These are phyloP conservation scores for Gortyna flavago DNA, from an alignment of 2,888 invertebrate genomes.

Conservation along the genomic window DNA sequence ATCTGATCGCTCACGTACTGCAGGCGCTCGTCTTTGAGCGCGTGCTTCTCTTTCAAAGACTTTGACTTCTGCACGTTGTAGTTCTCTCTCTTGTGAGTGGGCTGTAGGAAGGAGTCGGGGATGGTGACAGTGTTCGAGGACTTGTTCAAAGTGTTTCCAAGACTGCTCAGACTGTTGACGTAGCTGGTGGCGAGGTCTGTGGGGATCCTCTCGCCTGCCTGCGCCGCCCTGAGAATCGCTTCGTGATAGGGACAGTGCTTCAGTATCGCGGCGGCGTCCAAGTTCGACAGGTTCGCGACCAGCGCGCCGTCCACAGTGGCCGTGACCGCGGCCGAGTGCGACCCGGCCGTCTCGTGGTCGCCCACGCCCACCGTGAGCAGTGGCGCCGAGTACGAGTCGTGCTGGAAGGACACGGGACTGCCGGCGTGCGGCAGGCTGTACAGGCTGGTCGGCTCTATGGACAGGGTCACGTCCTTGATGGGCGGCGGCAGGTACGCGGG, in stretches of 20 bases:
- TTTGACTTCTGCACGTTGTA: slow-evolving; percentile 78
- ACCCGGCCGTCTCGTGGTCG: slow-evolving; percentile 88
- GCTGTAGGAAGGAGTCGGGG: slow-evolving; percentile 71
- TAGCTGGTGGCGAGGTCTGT: slow-evolving; percentile 88
- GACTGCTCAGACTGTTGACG: slow-evolving; percentile 87
- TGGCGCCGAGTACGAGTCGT: slow-evolving; percentile 89
- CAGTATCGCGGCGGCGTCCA: slow-evolving; percentile 86
- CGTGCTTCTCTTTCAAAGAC: slow-evolving; percentile 77
- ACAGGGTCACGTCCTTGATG: slow-evolving; percentile 85
- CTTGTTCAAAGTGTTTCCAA: slow-evolving; percentile 88
- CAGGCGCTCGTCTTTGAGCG: slow-evolving; percentile 76
- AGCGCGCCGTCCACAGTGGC: slow-evolving; percentile 84
- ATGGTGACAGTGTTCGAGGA: slow-evolving; percentile 78
- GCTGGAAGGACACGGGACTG: slow-evolving; percentile 87
- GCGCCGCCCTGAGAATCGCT: slow-evolving; percentile 86
- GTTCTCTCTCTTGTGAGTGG: slow-evolving; percentile 62
- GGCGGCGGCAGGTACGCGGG: slow-evolving; percentile 92
- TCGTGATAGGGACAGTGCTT: slow-evolving; percentile 89
- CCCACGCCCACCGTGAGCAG: slow-evolving; percentile 86
- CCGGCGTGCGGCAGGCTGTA: slow-evolving; percentile 88
- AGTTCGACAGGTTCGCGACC: slow-evolving; percentile 81
- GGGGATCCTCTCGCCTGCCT: slow-evolving; percentile 84
- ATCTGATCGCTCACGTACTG: slow-evolving; percentile 83
- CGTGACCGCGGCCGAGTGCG: slow-evolving; percentile 80
- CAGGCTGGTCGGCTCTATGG: slow-evolving; percentile 87